Percentiles rank a stretch among this genome's conserved stretches.
phyloP scores from a whole-genome alignment of 1,140 invertebrate species.

The Pogonognathellus flavescens region DNA sequence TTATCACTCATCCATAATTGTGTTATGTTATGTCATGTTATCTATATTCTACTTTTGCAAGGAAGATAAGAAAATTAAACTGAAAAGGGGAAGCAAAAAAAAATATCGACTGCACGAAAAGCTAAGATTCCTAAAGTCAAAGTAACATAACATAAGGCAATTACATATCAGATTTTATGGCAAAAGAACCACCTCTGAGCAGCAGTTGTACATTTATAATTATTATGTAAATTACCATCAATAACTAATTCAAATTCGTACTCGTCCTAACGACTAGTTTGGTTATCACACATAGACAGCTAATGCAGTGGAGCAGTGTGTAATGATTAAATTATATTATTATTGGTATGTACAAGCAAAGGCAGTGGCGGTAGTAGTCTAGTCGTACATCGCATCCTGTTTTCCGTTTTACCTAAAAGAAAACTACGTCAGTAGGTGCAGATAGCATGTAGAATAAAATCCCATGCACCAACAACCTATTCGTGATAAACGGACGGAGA shows the following conservation, averaged over 20 bases:
- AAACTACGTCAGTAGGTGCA: neutral
- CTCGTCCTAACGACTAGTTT: neutral
- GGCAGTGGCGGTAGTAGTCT: too few relatives aligned
- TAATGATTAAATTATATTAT: too few relatives aligned
- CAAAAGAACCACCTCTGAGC: too few relatives aligned
- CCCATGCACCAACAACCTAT: neutral
- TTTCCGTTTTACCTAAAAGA: conserved; percentile 11
- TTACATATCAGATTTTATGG: too few relatives aligned
- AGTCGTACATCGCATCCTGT: conserved; percentile 2
- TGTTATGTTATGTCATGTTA: too few relatives aligned
- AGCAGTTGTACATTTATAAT: neutral
- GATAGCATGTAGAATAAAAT: neutral
- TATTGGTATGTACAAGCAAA: too few relatives aligned
- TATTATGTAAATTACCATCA: neutral
- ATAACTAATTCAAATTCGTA: neutral
- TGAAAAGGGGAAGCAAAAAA: neutral
- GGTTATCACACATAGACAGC: conserved; percentile 2
- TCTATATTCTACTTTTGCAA: too few relatives aligned
- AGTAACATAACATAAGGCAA: neutral
- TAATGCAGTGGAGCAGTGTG: too few relatives aligned
- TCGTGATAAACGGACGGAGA: neutral
- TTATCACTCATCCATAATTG: too few relatives aligned
- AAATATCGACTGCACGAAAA: neutral
- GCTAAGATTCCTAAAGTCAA: neutral
- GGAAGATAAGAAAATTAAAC: too few relatives aligned